Evolutionary conservation across 2,888 invertebrate species (phyloP).

Genomic region (Rhagium mordax): DNA sequence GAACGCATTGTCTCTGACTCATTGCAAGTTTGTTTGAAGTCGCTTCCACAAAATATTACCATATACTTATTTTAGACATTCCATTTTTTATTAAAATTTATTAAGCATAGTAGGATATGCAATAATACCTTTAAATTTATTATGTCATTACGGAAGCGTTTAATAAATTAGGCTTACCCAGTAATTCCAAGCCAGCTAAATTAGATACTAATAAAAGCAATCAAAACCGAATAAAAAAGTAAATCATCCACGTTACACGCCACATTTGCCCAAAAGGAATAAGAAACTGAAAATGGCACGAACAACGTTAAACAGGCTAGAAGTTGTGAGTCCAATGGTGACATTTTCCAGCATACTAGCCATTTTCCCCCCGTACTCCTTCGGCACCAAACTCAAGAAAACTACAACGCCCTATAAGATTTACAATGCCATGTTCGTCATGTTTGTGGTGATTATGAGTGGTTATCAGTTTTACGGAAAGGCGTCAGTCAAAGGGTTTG

Average conservation of each 20-base stretch:
- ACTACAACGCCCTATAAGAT: background rate
- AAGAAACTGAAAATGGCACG: background rate
- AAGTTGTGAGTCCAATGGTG: constrained; percentile 3
- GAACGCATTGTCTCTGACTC: no score
- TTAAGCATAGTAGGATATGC: no score
- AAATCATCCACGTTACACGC: background rate
- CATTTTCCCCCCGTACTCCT: constrained; percentile 5
- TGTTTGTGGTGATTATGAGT: background rate
- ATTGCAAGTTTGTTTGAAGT: no score
- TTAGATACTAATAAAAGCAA: background rate
- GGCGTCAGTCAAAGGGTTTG: background rate
- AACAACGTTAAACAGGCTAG: background rate
- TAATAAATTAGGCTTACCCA: background rate
- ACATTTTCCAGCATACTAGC: background rate
- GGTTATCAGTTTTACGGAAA: constrained; percentile 6
- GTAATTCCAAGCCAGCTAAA: background rate
- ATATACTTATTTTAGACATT: no score
- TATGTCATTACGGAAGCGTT: background rate
- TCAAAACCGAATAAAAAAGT: background rate
- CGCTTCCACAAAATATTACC: no score
- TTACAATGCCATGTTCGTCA: background rate
- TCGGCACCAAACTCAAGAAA: background rate
- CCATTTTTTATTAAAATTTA: no score
- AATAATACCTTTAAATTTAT: no score
- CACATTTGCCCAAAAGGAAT: background rate